Base-by-base conservation (phyloP, 2,797 vertebrate species). In the Sciurus carolinensis region DNA sequence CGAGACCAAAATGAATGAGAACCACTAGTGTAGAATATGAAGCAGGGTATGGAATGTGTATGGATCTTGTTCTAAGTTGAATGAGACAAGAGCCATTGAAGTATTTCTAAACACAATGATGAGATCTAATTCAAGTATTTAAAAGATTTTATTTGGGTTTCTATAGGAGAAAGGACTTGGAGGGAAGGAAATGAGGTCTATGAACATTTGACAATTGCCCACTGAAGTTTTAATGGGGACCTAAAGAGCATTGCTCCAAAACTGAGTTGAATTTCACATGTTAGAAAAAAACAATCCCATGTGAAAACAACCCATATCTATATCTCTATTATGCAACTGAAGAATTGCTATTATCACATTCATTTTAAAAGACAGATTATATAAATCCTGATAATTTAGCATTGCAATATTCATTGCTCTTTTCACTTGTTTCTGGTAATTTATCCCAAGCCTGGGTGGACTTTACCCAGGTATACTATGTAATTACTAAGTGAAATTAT, bases 401-500 rank as follows among this genome's bases (percentile, higher is more conserved):
- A 71, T n/a, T 87, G 20, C 17, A 86, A 39, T 15, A 1, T 30
- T 33, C 3, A n/a, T 52, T 64, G 71, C 67, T 72, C 66, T 93
- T 91, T 89, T 87, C 54, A 24, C 20, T 84, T 93, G 22, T 62
- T 90, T 80, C 30, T 44, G 3, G 10, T 71, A 69, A 94, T 73
- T 73, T 92, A 64, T 52, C 85, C 81, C 69, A 88, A 69, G 57
- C 8, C 62, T 44, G 66, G 9, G 66, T 83, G 44, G 50, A 76
- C 72, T 59, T 95, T 50, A 85, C 39, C 28, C n/a, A 75, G 30
- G 12, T 15, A 64, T 10, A 71, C 44, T 69, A 71, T 87, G 83
- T 71, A 94, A 88, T 91, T 86, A 79, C 44, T 94, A 92, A 95
- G 44, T 59, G 88, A 95, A 91, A 67, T 91, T 79, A 81, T 79